Evolutionary conservation across 1,140 invertebrate species (phyloP), one percentile per base, ranked within the genome.

Genomic region (Uloborus diversus): DNA sequence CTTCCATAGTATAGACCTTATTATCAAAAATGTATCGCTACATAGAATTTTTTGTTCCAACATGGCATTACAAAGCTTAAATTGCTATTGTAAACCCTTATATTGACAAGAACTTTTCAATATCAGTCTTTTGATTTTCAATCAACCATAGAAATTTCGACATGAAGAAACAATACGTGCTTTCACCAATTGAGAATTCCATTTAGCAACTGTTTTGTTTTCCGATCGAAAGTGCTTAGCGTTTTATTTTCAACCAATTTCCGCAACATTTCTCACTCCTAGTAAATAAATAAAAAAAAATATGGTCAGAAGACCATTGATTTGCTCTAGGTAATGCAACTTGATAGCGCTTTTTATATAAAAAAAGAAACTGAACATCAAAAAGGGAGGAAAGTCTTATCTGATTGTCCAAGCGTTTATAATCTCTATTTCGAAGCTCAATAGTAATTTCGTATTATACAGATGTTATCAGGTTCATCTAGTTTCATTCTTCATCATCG

Each of bases 101-200:
- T n/a, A n/a, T n/a, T n/a, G n/a, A n/a, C n/a, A n/a, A n/a, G n/a
- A n/a, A n/a, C n/a, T 28, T 51, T 68, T 68, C 65, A 68, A 68
- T 68, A 25, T 37, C 42, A 51, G 25, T n/a, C 65, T 68, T 57
- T 68, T 68, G 65, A 68, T 49, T 32, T 53, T 32, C 65, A 68
- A 68, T 68, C 65, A 32, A 68, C 47, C 49, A 49, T 51, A 65
- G 17, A 68, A 68, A 68, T 68, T 68, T 32, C 28, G 53, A 51
- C 28, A 49, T 51, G 65, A 27, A 68, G 65, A 68, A 53, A 68
- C 65, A 68, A 68, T 68, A 68, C 49, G 35, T 64, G 20, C 33
- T 3, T 14, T 0, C 61, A 64, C 35, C 23, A 35, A 64, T 64
- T 35, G 61, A 64, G 42, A 20, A 23, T 11, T 37, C 33, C 35